Evolutionary conservation across 2,797 vertebrate species (phyloP), one percentile per base, ranked within the genome.

Genomic region (Sebastolobus altivelis): DNA sequence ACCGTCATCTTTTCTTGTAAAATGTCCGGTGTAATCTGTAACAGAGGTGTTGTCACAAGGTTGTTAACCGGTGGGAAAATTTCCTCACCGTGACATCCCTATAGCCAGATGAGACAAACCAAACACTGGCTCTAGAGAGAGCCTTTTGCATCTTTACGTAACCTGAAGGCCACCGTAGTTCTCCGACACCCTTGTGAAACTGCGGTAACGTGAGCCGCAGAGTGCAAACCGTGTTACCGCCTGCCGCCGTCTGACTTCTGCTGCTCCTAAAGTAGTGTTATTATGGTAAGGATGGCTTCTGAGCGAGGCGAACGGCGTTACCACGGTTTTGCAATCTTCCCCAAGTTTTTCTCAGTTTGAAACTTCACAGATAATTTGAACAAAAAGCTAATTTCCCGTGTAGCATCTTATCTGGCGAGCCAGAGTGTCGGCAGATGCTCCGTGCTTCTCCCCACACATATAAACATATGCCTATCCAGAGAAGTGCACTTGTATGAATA

Each of bases 401-500:
- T 18, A 38, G 8, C 66, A 62, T 90, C 63, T 88, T 80, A 77
- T 81, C 77, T 77, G 65, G 54, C 8, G 10, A 72, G 43, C 61
- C 79, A 77, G 81, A 60, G 63, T 81, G 82, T 77, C 82, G 76
- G 62, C 90, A 92, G 83, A 91, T 88, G 80, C 73, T 84, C 63
- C 2, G 62, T 40, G 69, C 75, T 56, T 60, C 78, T 62, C 71
- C 72, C 43, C 61, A 69, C 79, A 87, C 81, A 79, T 59, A 73
- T 8, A 89, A 91, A 91, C 92, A 93, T 87, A 92, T 88, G 92
- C 89, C 46, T 46, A 90, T 80, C 65, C 65, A 77, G 85, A 86
- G 52, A 82, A 27, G 76, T 80, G 72, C 75, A 79, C 81, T 86
- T 75, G 72, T 86, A 78, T 87, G 89, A 92, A 93, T 94, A 92